Evolutionary conservation across 2,113 vertebrate genomes (phyloP).

Genomic region (Steatornis caripensis): DNA sequence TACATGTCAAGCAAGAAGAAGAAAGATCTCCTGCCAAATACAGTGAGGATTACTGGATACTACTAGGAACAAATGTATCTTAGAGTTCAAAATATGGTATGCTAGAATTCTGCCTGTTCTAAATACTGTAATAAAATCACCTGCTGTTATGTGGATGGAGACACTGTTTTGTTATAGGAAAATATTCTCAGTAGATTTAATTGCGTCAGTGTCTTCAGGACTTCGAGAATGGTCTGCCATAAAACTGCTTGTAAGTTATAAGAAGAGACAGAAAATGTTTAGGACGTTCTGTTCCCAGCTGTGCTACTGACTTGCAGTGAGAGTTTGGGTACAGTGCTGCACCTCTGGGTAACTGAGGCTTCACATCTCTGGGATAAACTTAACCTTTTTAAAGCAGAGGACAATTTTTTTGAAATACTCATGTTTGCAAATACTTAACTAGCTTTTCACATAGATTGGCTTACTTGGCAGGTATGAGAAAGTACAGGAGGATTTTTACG

Average conservation of each 20-base stretch:
- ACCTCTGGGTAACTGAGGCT: background rate
- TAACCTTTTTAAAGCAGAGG: background rate
- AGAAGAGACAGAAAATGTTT: background rate
- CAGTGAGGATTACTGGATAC: background rate
- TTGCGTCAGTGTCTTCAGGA: background rate
- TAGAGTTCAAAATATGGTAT: background rate
- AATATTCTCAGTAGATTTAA: background rate
- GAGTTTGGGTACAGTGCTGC: background rate
- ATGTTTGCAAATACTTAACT: background rate
- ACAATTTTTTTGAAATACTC: background rate
- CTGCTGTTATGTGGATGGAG: background rate
- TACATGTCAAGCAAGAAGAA: background rate
- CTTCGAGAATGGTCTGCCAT: background rate
- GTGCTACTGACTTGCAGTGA: background rate
- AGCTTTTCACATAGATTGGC: background rate
- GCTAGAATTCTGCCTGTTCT: background rate
- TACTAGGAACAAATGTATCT: no score
- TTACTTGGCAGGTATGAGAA: background rate
- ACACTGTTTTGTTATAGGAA: background rate
- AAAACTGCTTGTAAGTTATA: background rate
- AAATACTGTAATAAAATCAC: constrained; percentile 23
- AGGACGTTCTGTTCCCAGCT: background rate
- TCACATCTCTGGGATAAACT: background rate
- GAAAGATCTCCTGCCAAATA: background rate
- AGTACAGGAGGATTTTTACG: background rate